Conservation (phyloP, 2,113 vertebrate species). For the Tragelaphus imberbis region DNA sequence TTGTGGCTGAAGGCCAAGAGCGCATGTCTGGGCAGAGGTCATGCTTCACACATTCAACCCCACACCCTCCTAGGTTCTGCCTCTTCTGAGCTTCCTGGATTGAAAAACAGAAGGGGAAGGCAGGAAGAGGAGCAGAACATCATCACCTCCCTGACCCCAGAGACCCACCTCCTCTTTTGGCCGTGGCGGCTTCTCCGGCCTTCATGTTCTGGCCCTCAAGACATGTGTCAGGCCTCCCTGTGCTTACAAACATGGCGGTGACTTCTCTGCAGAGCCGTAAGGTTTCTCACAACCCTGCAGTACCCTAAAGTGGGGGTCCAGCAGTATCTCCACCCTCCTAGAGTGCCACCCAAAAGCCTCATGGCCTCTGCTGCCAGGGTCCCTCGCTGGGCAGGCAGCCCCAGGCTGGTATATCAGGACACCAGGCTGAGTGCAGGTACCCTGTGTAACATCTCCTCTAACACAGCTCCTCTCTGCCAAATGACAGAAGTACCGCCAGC, state of each 20-base stretch:
- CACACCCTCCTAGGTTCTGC: too few relatives aligned
- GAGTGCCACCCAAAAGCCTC: fast-evolving
- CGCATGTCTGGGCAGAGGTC: background rate
- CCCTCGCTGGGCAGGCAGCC: background rate
- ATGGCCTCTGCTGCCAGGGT: background rate
- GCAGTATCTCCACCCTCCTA: background rate
- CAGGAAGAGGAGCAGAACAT: background rate
- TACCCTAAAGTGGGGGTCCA: background rate
- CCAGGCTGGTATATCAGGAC: background rate
- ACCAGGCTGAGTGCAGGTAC: too few relatives aligned
- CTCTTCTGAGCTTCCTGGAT: background rate
- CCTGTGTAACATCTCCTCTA: fast-evolving
- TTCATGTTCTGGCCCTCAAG: background rate
- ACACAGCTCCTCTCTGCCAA: background rate
- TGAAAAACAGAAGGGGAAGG: background rate
- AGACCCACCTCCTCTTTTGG: background rate
- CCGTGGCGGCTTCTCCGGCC: background rate
- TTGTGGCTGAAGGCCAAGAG: background rate
- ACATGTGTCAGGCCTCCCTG: background rate
- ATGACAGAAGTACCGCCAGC: too few relatives aligned
- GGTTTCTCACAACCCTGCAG: background rate
- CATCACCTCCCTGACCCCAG: background rate
- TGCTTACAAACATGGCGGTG: background rate
- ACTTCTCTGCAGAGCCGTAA: background rate
- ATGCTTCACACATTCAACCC: background rate